phyloP scores from a whole-genome alignment of 35 echinoderm and acorn worm genomes.

The Strongylocentrotus purpuratus region DNA sequence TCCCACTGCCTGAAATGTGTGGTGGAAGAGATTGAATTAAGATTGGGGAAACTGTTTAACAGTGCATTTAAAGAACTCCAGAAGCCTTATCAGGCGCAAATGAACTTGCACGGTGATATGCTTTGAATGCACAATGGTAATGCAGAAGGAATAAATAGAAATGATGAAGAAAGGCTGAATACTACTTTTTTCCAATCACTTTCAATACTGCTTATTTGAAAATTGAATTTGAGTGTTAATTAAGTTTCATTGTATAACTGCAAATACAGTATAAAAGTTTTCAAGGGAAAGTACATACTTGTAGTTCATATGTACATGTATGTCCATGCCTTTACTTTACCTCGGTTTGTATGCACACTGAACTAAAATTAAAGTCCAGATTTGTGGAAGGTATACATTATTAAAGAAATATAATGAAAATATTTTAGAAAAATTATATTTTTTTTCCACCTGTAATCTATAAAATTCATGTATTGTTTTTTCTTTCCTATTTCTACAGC shows the following conservation, averaged over 20 bases:
- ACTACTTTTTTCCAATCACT: neutral
- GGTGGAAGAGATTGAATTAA: neutral
- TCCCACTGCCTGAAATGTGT: slow-evolving; percentile 1
- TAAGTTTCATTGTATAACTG: neutral
- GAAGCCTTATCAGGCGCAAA: neutral
- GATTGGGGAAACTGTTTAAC: neutral
- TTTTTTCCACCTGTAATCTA: neutral
- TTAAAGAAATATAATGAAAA: neutral
- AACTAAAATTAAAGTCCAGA: neutral
- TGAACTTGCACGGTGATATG: neutral
- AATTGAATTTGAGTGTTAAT: neutral
- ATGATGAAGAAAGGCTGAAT: neutral
- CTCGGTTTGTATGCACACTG: neutral
- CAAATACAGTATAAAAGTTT: too few species aligned
- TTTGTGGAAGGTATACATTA: neutral
- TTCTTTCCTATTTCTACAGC: neutral
- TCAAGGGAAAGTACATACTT: too few species aligned
- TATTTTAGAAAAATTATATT: too few species aligned
- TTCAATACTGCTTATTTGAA: neutral
- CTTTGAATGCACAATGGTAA: too few species aligned
- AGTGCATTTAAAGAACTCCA: neutral
- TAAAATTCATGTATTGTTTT: neutral
- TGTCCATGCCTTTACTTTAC: too few species aligned
- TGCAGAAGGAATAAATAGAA: too few species aligned
- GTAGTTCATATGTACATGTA: too few species aligned